These are phyloP conservation scores for Oryzaephilus surinamensis DNA, from an alignment of 1,140 invertebrate genomes.

Conservation along the genomic window DNA sequence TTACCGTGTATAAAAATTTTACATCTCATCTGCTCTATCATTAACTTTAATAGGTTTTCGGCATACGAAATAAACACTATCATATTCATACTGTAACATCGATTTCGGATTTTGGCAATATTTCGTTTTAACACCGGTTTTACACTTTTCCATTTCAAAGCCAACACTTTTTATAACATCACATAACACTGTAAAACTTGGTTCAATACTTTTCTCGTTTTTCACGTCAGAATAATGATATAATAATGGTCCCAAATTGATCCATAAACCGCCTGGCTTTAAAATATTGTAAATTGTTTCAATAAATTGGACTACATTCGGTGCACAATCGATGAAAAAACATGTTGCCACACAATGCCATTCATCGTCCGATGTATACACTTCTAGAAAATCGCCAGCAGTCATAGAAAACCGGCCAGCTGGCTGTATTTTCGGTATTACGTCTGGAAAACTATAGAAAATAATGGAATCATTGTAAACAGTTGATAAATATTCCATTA, in stretches of 20 bases:
- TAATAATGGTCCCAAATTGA: conserved; percentile 85
- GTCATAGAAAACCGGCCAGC: conserved; percentile 83
- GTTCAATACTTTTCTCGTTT: conserved; percentile 87
- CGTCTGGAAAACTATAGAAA: conserved; percentile 69
- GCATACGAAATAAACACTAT: conserved; percentile 83
- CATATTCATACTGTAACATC: conserved; percentile 87
- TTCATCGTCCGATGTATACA: conserved; percentile 46
- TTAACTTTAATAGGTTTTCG: conserved; percentile 48
- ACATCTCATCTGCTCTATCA: too few species aligned
- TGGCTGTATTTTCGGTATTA: conserved; percentile 62
- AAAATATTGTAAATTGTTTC: conserved; percentile 89
- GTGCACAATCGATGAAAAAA: conserved; percentile 97
- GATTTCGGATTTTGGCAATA: conserved; percentile 88
- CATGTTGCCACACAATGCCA: conserved; percentile 94
- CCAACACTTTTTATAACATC: conserved; percentile 77
- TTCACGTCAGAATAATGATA: conserved; percentile 85
- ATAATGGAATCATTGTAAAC: neutral
- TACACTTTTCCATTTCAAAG: conserved; percentile 71
- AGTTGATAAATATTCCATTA: neutral
- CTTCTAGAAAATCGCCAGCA: conserved; percentile 87
- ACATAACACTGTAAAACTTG: conserved; percentile 76
- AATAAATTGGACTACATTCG: conserved; percentile 90
- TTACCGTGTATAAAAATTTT: too few species aligned
- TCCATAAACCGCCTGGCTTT: conserved; percentile 78
- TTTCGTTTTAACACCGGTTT: conserved; percentile 62